Percentiles rank a stretch among this genome's conserved stretches.
phyloP scores from a whole-genome alignment of 1,140 invertebrate species.

The Drosophila subobscura region DNA sequence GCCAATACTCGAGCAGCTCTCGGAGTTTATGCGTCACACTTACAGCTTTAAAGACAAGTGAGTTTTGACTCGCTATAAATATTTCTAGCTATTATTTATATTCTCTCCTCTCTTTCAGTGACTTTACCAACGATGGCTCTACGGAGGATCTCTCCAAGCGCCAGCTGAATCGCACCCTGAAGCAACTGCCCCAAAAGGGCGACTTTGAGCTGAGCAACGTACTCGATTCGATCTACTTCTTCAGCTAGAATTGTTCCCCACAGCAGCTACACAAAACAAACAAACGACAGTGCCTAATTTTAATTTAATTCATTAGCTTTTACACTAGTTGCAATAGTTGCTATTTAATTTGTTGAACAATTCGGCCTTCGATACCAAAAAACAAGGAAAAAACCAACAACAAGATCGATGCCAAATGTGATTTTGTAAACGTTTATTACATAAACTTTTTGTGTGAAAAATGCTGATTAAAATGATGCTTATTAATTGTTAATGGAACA shows the following conservation, averaged over 20 bases:
- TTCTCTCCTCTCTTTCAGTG: constrained; percentile 78
- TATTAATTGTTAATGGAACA: not conserved
- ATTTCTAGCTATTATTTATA: not conserved
- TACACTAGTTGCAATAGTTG: constrained; percentile 14
- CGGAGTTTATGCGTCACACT: constrained; percentile 88
- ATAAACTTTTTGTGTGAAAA: constrained; percentile 28
- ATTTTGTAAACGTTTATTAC: constrained; percentile 59
- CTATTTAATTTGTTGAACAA: constrained; percentile 61
- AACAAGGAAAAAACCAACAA: constrained; percentile 22
- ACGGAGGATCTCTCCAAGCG: constrained; percentile 85
- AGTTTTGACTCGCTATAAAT: constrained; percentile 49
- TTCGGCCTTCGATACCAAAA: constrained; percentile 67
- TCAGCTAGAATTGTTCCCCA: constrained; percentile 86
- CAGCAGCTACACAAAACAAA: constrained; percentile 85
- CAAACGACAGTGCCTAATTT: constrained; percentile 51
- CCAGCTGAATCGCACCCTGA: constrained; percentile 87
- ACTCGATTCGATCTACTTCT: constrained; percentile 92
- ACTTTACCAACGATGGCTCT: constrained; percentile 85
- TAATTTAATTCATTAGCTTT: constrained; percentile 35
- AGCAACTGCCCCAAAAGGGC: constrained; percentile 88
- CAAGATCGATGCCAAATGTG: constrained; percentile 40
- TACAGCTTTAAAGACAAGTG: constrained; percentile 87
- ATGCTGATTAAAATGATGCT: not conserved
- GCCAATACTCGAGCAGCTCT: constrained; percentile 95
- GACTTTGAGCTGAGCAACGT: constrained; percentile 90